Evolutionary conservation across 2,888 invertebrate species (phyloP).

Genomic region (Taphrorychus bicolor): DNA sequence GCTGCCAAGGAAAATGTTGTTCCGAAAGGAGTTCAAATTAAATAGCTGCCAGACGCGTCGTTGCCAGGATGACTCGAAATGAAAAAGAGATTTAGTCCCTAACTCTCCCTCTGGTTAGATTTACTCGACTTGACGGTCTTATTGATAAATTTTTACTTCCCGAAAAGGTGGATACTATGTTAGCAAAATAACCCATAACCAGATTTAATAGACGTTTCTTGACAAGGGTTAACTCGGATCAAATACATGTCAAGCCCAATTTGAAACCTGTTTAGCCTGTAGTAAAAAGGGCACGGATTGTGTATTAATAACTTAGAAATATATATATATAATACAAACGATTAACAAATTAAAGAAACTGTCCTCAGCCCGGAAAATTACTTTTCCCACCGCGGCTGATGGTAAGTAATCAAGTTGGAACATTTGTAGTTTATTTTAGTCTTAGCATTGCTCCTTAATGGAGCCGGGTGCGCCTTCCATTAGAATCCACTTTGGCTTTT

Average conservation of each 20-base stretch:
- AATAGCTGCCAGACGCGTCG: conserved; percentile 21
- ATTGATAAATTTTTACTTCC: not conserved
- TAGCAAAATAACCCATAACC: not conserved
- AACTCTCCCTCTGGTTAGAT: not conserved
- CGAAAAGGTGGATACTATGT: not conserved
- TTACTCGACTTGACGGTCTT: not conserved
- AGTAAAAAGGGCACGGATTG: too few relatives aligned
- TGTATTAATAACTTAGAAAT: too few relatives aligned
- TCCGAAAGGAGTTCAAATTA: conserved; percentile 27
- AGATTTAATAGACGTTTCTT: too few relatives aligned
- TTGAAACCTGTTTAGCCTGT: not conserved
- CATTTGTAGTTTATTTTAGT: not conserved
- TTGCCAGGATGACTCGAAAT: conserved; percentile 3
- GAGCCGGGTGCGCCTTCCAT: not conserved
- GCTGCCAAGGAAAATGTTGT: conserved; percentile 27
- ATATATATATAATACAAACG: too few relatives aligned
- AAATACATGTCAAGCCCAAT: not conserved
- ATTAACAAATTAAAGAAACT: too few relatives aligned
- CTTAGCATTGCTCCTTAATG: too few relatives aligned
- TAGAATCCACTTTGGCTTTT: not conserved
- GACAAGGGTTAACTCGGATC: not conserved
- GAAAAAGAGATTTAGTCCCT: conserved; percentile 10
- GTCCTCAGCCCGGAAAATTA: too few relatives aligned
- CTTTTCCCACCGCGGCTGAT: not conserved
- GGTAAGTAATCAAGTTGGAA: not conserved